Conservation (phyloP, 2,113 vertebrate species). For the Engystomops pustulosus region DNA sequence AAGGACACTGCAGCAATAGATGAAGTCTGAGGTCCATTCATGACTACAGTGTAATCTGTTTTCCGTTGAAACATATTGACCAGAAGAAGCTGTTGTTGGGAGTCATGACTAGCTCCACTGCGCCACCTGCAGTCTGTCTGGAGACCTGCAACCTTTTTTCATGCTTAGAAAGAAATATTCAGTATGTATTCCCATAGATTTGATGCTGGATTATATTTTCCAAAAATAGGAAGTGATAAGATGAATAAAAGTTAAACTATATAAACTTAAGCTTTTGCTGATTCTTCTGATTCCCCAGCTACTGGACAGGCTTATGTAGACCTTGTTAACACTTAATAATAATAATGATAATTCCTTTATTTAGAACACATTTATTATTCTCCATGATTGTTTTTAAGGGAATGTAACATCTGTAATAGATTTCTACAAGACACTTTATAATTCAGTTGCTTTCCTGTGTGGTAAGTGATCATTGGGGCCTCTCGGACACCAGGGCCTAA, state of each 20-base stretch:
- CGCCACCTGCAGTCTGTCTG: conserved; percentile 6
- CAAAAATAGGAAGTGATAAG: too few relatives aligned
- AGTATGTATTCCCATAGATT: too few relatives aligned
- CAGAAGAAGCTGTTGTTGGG: neutral
- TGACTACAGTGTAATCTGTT: conserved; percentile 24
- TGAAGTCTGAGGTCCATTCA: conserved; percentile 24
- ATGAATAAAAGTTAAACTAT: too few relatives aligned
- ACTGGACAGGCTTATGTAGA: neutral
- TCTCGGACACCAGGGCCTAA: too few relatives aligned
- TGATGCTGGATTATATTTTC: too few relatives aligned
- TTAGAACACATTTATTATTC: too few relatives aligned
- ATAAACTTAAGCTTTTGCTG: neutral
- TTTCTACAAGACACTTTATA: too few relatives aligned
- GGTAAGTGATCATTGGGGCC: too few relatives aligned
- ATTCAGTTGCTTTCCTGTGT: too few relatives aligned
- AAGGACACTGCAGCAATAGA: conserved; percentile 35
- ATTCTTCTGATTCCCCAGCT: neutral
- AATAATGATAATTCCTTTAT: too few relatives aligned
- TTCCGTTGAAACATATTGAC: conserved; percentile 8
- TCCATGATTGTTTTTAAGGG: too few relatives aligned
- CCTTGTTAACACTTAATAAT: neutral
- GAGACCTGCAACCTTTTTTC: neutral
- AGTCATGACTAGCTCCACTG: conserved; percentile 9
- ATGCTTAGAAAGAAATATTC: neutral
- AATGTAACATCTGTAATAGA: neutral